Base-by-base conservation (phyloP, 2,797 vertebrate genomes). In the Chrosomus eos region DNA sequence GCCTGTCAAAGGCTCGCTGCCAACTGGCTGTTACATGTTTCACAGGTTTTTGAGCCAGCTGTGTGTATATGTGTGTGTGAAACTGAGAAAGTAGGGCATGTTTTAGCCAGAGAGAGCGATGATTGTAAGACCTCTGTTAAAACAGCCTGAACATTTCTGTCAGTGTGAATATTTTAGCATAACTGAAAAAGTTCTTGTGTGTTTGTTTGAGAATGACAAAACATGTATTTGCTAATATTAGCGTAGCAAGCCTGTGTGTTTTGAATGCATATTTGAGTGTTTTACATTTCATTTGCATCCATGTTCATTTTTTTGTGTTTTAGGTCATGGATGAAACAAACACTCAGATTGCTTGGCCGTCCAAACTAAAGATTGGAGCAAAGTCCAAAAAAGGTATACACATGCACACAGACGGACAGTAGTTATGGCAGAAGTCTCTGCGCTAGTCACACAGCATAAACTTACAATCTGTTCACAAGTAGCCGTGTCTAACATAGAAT, bases 301-400 rank as follows among this genome's bases (percentile, higher is more conserved):
- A 67, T 67, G 31, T 36, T 31, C 13, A 62, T 67, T 86, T 19
- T 72, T 75, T 33, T 92, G 73, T 90, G 40, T 93, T 94, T 4
- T 92, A 96, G 95, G 93, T 96, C 86, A 96, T 96, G 95, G 95
- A 96, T 88, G 95, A 96, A 87, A 96, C 95, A 71, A 93, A 95
- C 88, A 96, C 95, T 3, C 95, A 96, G 89, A 95, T 96, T 73
- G 95, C 95, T 33, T 96, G 95, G 95, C 95, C 95, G 1, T 96
- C 95, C 82, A 96, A 96, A 89, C 90, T 96, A 70, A 96, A 96
- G 91, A 96, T 96, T 3, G 95, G 95, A 86, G 95, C 95, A 55
- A 96, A 96, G 89, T 96, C 95, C 80, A 96, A 96, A 92, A 96
- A 96, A 94, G 95, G 95, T 95, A 81, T 91, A 8, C 40, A 13